Percentiles rank a stretch among this genome's conserved stretches.
phyloP scores from a whole-genome alignment of 1,140 invertebrate genomes.

The Andricus grossulariae region DNA sequence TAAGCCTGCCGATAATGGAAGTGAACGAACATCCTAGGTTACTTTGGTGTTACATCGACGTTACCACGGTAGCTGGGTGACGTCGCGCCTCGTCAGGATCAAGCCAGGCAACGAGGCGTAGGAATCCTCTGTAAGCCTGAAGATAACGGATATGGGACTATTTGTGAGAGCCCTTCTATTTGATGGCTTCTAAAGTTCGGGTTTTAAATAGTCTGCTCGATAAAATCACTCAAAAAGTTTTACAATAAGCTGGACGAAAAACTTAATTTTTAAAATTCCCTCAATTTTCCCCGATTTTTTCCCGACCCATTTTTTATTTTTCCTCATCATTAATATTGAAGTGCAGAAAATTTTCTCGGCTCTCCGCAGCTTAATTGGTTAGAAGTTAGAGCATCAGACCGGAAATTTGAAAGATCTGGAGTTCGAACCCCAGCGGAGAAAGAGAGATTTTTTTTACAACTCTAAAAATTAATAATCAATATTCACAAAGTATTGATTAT shows the following conservation, averaged over 20 bases:
- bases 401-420: no score
- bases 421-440: no score
- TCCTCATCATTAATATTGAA: no score
- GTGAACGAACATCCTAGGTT: constrained; percentile 49
- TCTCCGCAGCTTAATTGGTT: no score
- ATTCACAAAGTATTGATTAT: no score
- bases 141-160: constrained; percentile 51
- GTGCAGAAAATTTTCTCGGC: no score
- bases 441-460: no score
- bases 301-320: no score
- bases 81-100: constrained; percentile 52
- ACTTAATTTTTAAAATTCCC: neutral
- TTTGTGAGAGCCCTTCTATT: constrained; percentile 17
- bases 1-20: constrained; percentile 66
- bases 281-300: no score
- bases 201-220: neutral
- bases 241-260: no score
- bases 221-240: neutral
- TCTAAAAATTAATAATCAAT: no score
- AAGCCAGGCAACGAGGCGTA: constrained; percentile 50
- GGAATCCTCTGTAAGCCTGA: constrained; percentile 50
- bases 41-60: constrained; percentile 40
- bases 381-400: no score
- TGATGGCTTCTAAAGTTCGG: neutral
- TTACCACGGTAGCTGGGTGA: constrained; percentile 40